Conservation (phyloP, 1,140 invertebrate genomes). For the Tetragonula clypearis region DNA sequence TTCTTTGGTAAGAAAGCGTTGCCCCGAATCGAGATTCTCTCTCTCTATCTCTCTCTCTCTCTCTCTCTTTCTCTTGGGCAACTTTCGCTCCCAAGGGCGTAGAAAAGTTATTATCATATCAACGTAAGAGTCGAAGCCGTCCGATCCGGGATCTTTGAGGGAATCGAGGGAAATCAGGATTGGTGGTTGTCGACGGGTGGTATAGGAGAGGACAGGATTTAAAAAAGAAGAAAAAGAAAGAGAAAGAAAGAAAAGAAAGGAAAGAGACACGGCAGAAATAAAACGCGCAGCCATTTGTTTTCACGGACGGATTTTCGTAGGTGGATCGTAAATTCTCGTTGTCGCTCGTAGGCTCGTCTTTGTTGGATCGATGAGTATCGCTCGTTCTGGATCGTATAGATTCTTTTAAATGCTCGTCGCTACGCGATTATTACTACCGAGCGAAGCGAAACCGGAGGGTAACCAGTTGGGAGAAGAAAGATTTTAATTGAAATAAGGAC, state of each 20-base stretch:
- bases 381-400: neutral
- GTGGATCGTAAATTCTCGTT: neutral
- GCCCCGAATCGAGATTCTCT: neutral
- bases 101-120: slow-evolving; percentile 45
- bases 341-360: neutral
- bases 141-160: neutral
- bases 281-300: no score
- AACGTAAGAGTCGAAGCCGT: slow-evolving; percentile 23
- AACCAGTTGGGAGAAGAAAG: neutral
- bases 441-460: neutral
- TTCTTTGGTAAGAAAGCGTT: slow-evolving; percentile 17
- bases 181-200: neutral
- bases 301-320: neutral
- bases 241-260: no score
- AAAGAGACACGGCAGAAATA: no score
- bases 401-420: slow-evolving; percentile 1
- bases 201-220: neutral
- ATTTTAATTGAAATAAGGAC: slow-evolving; percentile 41
- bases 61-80: no score
- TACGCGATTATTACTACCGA: slow-evolving; percentile 6
- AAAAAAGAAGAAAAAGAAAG: neutral
- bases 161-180: slow-evolving; percentile 12
- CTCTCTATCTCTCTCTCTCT: no score
- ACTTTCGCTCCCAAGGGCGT: neutral
- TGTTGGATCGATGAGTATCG: neutral